Base-by-base conservation (phyloP, 2,888 invertebrate genomes). In the Tetheella fluctuosa region DNA sequence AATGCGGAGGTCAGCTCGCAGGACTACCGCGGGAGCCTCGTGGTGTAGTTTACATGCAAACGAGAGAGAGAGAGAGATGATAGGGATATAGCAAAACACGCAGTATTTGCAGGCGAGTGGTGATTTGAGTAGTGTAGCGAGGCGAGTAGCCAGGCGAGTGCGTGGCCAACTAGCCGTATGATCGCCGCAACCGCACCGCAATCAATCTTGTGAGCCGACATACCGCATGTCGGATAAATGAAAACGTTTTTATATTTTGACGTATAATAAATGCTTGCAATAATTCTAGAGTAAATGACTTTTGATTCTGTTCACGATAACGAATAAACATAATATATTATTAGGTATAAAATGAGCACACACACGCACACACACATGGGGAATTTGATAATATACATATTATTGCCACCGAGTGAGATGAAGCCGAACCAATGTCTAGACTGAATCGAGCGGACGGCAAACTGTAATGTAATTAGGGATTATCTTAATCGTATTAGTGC, bases 401-500 rank as follows among this genome's bases (percentile, higher is more conserved):
- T n/a, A n/a, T n/a, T n/a, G 48, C 17, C 15, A n/a, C n/a, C 6
- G 20, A 20, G 20, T 10, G 8, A 20, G n/a, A 20, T 10, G 20
- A 20, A 8, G 8, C 48, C 48, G 7, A 10, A 3, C 48, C 48
- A 20, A 17, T 20, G 48, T 48, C 48, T 48, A 10, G 20, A 8
- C 48, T n/a, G 10, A 5, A 20, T 4, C 13, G 13, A 34, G 3
- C 15, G 20, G 48, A 48, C 20, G 39, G 48, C 20, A 17, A 48
- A 48, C 10, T 48, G 48, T 48, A 20, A 48, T 20, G 63, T 64
- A 64, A 67, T 64, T 60, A 55, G 37, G 67, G 64, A 75, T 73
- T 71, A 76, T 64, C 69, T 65, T 68, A 72, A 75, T 73, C 73
- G 77, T 69, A 74, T 80, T 79, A 80, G 72, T 62, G 70, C 68